Base-by-base conservation (phyloP, 2,113 vertebrate species). In the Campylomormyrus tamandua region DNA sequence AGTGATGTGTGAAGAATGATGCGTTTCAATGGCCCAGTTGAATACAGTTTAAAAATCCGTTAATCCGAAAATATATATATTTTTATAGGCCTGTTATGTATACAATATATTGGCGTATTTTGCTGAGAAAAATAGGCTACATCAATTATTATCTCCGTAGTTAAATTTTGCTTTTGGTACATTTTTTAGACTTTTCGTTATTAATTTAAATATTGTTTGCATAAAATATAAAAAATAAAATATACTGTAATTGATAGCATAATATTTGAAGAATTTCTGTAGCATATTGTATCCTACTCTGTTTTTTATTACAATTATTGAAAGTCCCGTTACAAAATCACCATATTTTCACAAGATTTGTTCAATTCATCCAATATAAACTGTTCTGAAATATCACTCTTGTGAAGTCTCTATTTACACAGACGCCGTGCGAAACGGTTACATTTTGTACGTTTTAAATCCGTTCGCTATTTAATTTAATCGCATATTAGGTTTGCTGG, bases 31-130 rank as follows among this genome's bases (percentile, higher is more conserved):
- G 74, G 13, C 17, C 15, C 35, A 42, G 31, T 6, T 49, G 9
- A 85, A 48, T 27, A 70, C n/a, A 85, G 83, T 50, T 50, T 86
- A 86, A 86, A 86, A 86, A 48, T 49, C 42, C 83, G 83, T 85
- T 83, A 83, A 21, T 85, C 2, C 24, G 21, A 15, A 45, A 48
- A 83, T 46, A 39, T 45, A 39, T 39, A 19, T 27, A 6, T 84
- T 17, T 48, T 48, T 8, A 85, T 48, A 84, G 19, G 46, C 21
- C 46, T 46, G 15, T 48, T 50, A 50, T n/a, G 48, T 15, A 13
- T 48, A 5, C n/a, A 27, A 86, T 50, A 48, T 80, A 80, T 80
- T 80, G 17, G 35, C 13, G 35, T 80, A 48, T n/a, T 86, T 48
- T 50, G 13, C 21, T 50, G 46, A 27, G 83, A n/a, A n/a, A 85